Percentiles rank a stretch among this genome's conserved stretches.
Evolutionary conservation across 2,888 invertebrate genomes (phyloP).

Genomic region (Oligia fasciuncula): DNA sequence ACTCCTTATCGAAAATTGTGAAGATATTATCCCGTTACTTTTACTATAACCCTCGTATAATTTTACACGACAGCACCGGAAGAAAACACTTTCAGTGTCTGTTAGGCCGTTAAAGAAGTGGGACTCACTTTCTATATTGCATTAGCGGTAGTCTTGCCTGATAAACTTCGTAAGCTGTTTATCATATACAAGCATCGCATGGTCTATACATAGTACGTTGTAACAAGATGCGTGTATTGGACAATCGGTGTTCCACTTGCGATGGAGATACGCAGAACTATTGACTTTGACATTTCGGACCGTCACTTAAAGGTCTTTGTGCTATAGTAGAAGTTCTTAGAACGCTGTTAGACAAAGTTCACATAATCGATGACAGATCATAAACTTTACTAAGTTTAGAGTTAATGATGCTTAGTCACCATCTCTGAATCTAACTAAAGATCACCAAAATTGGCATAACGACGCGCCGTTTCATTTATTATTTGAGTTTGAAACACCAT

Average conservation of each 20-base stretch:
- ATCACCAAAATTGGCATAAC: slow-evolving; percentile 5
- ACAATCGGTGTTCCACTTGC: slow-evolving; percentile 42
- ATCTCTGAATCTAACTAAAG: not conserved
- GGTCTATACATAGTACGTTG: slow-evolving; percentile 3
- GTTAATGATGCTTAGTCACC: slow-evolving; percentile 11
- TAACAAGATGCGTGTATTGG: slow-evolving; percentile 29
- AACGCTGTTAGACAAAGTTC: slow-evolving; percentile 20
- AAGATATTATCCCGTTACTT: slow-evolving; percentile 19
- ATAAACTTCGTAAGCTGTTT: slow-evolving; percentile 54
- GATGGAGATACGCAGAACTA: slow-evolving; percentile 6
- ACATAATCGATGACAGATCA: slow-evolving; percentile 1
- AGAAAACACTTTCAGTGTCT: slow-evolving; percentile 58
- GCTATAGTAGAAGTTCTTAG: slow-evolving; percentile 9
- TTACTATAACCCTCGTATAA: slow-evolving; percentile 29
- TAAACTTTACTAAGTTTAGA: not conserved
- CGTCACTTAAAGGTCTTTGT: slow-evolving; percentile 17
- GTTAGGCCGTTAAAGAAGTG: slow-evolving; percentile 43
- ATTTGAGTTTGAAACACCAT: slow-evolving; percentile 12
- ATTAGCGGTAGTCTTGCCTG: slow-evolving; percentile 52
- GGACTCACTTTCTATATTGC: slow-evolving; percentile 62
- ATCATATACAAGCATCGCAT: slow-evolving; percentile 49
- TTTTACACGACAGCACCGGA: slow-evolving; percentile 44
- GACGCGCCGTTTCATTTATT: slow-evolving; percentile 9
- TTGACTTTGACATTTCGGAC: slow-evolving; percentile 40
- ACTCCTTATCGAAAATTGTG: slow-evolving; percentile 16